A percentile compares a stretch with the other conserved stretches of the same genome.
Conservation (phyloP, 1,140 invertebrate genomes). For the Pomacea maculata region DNA sequence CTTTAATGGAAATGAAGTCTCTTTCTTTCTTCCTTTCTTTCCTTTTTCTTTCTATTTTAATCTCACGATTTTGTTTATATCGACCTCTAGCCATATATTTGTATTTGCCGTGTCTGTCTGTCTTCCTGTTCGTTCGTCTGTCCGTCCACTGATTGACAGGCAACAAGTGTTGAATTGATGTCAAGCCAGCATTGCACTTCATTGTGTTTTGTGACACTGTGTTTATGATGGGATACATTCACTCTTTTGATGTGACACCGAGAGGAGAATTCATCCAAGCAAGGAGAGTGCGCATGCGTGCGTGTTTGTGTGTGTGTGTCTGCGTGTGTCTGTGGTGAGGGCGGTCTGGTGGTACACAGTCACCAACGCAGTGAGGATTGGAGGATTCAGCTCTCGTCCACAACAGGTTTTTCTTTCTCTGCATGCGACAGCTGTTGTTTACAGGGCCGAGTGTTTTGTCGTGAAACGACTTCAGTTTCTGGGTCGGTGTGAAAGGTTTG, state of each 20-base stretch:
- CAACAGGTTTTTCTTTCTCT: too few species aligned
- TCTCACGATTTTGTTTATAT: too few species aligned
- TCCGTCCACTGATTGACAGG: too few species aligned
- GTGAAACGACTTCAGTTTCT: too few species aligned
- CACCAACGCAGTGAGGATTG: background rate
- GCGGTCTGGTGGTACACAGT: background rate
- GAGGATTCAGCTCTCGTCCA: too few species aligned
- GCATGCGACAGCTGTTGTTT: background rate
- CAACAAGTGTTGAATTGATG: background rate
- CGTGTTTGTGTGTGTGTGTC: slow-evolving; percentile 7
- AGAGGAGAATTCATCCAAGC: background rate
- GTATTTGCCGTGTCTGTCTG: too few species aligned
- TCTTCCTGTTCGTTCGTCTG: background rate
- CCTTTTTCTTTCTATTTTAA: too few species aligned
- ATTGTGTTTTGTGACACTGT: background rate
- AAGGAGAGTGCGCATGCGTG: background rate
- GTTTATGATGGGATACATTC: background rate
- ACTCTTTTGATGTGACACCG: background rate
- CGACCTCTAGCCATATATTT: too few species aligned
- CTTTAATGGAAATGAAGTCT: too few species aligned
- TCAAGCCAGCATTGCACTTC: background rate
- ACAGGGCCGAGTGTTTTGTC: background rate
- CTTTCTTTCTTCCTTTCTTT: too few species aligned
- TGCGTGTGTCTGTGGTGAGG: background rate
- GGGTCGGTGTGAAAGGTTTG: too few species aligned